phyloP scores from a whole-genome alignment of 2,888 invertebrate genomes.

The Cinara cedri region DNA sequence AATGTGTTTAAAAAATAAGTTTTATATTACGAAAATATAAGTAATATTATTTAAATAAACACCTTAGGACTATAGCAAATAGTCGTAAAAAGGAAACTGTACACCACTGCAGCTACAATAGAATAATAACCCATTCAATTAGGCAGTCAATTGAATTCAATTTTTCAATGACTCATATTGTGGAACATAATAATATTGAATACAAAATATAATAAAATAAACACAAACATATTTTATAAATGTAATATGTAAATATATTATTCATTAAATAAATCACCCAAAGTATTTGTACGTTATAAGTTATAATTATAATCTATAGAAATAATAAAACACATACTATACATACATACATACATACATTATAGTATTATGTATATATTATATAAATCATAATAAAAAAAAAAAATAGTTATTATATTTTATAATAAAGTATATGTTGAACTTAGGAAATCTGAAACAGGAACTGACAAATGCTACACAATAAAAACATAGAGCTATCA shows the following conservation, averaged over 20 bases:
- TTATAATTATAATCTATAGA: not conserved
- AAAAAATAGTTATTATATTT: constrained; percentile 1
- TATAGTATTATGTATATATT: not conserved
- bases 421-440: not conserved
- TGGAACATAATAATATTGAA: constrained; percentile 19
- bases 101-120: constrained; percentile 36
- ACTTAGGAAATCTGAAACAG: constrained; percentile 49
- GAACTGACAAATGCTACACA: constrained; percentile 51
- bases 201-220: constrained; percentile 41
- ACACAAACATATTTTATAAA: constrained; percentile 10
- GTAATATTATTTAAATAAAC: constrained; percentile 24
- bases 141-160: constrained; percentile 50
- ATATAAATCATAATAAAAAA: constrained; percentile 1
- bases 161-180: constrained; percentile 51
- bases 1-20: constrained; percentile 29
- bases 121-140: constrained; percentile 56
- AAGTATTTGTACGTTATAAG: constrained; percentile 15
- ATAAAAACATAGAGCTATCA: constrained; percentile 52
- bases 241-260: constrained; percentile 24
- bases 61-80: constrained; percentile 32
- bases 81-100: constrained; percentile 53
- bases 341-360: not conserved
- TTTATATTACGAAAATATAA: constrained; percentile 8
- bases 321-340: constrained; percentile 1
- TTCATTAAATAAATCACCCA: constrained; percentile 38